Conservation (phyloP, 1,140 invertebrate genomes). For the Leptoteleia sp. region DNA sequence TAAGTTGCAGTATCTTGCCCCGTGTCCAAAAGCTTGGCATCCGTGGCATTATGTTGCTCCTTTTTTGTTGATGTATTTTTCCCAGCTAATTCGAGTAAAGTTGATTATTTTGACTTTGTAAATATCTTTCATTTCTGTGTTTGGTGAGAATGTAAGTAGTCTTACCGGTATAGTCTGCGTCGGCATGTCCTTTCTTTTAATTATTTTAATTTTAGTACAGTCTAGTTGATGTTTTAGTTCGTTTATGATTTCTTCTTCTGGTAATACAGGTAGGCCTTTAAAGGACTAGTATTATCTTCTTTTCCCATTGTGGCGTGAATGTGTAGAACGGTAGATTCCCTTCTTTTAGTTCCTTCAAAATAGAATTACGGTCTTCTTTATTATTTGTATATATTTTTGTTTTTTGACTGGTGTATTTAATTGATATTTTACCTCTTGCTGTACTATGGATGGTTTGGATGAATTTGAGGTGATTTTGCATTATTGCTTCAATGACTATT, state of each 20-base stretch:
- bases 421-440: too few species aligned
- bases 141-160: background rate
- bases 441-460: too few species aligned
- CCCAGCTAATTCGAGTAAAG: slow-evolving; percentile 20
- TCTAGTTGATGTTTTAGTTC: background rate
- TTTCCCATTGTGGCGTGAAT: too few species aligned
- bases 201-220: background rate
- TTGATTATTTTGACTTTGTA: slow-evolving; percentile 15
- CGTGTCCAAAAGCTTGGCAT: slow-evolving; percentile 42
- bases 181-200: slow-evolving; percentile 5
- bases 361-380: too few species aligned
- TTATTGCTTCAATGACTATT: too few species aligned
- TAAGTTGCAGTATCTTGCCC: slow-evolving; percentile 13
- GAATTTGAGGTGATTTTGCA: too few species aligned
- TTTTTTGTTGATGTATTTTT: slow-evolving; percentile 33
- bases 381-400: too few species aligned
- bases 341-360: too few species aligned
- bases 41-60: slow-evolving; percentile 27
- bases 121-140: background rate
- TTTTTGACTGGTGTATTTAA: too few species aligned
- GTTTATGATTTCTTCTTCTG: background rate
- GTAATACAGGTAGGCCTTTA: slow-evolving; percentile 9
- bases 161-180: background rate
- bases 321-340: too few species aligned
- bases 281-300: too few species aligned